A percentile compares a stretch with the other conserved stretches of the same genome.
phyloP scores from a whole-genome alignment of 2,888 invertebrate species.

The Dinocampus coccinellae region DNA sequence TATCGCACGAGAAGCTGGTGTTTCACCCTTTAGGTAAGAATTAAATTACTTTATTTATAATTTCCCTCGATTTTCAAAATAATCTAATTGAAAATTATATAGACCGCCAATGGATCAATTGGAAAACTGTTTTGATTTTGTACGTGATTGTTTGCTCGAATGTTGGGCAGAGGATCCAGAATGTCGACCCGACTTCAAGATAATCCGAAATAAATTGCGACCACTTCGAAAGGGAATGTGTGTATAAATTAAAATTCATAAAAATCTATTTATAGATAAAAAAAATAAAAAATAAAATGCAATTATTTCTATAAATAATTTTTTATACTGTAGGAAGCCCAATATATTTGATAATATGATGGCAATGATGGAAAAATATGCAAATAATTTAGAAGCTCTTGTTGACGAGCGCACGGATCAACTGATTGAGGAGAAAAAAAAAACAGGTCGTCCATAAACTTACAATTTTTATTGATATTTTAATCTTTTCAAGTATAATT shows the following conservation, averaged over 20 bases:
- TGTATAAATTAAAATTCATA: conserved; percentile 64
- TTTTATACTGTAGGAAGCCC: conserved; percentile 77
- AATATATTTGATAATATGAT: conserved; percentile 99
- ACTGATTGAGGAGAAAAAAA: conserved; percentile 95
- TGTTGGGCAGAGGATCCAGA: conserved; percentile 90
- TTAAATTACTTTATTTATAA: conserved; percentile 46
- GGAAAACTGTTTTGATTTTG: conserved; percentile 87
- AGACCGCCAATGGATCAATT: conserved; percentile 86
- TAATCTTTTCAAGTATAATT: not conserved
- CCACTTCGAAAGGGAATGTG: conserved; percentile 91
- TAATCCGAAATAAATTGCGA: conserved; percentile 82
- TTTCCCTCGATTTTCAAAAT: not conserved
- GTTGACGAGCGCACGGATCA: conserved; percentile 96
- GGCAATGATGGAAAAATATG: conserved; percentile 98
- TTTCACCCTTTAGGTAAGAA: conserved; percentile 74
- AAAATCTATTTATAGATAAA: conserved; percentile 12
- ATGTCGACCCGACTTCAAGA: conserved; percentile 86
- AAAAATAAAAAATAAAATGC: not conserved
- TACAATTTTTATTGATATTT: not conserved
- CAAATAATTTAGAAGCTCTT: conserved; percentile 92
- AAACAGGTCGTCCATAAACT: conserved; percentile 73
- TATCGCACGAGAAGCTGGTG: conserved; percentile 71
- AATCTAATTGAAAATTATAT: conserved; percentile 31
- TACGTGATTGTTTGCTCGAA: conserved; percentile 85
- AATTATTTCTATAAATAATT: not conserved